Percentiles rank a stretch among this genome's conserved stretches.
phyloP scores from a whole-genome alignment of 2,888 invertebrate genomes.

The Ormyrus thymus region DNA sequence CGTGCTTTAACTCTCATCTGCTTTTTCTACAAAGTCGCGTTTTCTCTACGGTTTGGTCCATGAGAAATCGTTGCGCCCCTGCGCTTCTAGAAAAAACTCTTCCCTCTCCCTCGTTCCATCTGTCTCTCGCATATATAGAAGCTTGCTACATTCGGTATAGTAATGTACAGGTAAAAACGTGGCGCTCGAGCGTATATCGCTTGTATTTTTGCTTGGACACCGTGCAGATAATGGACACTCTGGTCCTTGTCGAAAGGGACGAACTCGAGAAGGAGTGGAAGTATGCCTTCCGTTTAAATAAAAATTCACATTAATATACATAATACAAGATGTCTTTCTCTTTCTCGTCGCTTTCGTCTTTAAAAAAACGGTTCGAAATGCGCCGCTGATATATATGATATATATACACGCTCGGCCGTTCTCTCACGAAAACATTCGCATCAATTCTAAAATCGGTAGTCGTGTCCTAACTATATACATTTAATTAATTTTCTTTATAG shows the following conservation, averaged over 20 bases:
- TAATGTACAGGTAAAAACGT: constrained; percentile 49
- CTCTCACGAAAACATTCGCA: constrained; percentile 14
- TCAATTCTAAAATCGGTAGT: constrained; percentile 30
- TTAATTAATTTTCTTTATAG: constrained; percentile 61
- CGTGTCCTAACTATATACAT: constrained; percentile 62
- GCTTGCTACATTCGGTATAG: constrained; percentile 27
- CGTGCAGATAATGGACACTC: constrained; percentile 2
- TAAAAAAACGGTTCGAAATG: constrained; percentile 33
- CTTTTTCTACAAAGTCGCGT: not conserved
- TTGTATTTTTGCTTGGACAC: constrained; percentile 4
- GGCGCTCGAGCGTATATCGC: not conserved
- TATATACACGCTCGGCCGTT: constrained; percentile 40
- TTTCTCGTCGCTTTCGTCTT: constrained; percentile 29
- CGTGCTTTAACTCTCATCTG: not conserved
- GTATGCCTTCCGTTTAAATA: constrained; percentile 31
- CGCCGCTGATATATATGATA: constrained; percentile 35
- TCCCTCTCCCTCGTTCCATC: not conserved
- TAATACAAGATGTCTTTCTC: constrained; percentile 20
- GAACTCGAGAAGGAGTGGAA: constrained; percentile 30
- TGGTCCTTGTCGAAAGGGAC: constrained; percentile 6
- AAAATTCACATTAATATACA: constrained; percentile 64
- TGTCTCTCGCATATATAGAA: constrained; percentile 15
- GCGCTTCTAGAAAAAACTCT: constrained; percentile 54
- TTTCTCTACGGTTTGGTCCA: constrained; percentile 62
- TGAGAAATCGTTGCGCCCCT: constrained; percentile 48